Evolutionary conservation across 2,113 vertebrate genomes (phyloP), one percentile per base, ranked within the genome.

Genomic region (Dissostichus mawsoni): DNA sequence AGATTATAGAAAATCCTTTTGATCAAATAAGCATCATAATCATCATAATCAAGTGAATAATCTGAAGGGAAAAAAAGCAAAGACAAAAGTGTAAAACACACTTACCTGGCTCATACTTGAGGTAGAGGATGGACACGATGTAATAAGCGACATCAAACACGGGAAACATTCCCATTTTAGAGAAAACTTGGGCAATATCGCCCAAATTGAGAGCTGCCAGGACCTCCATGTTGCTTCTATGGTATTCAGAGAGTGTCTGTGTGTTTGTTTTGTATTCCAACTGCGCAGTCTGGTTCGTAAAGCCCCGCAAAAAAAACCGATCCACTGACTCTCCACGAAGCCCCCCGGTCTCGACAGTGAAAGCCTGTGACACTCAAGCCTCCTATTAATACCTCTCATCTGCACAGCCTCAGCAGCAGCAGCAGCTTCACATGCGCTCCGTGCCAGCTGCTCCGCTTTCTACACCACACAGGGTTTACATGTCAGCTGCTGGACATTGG

Each of bases 51-150:
- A 51, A 73, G 12, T 11, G 17, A 51, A 41, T 68, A 8, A 55
- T 52, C 1, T 53, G 14, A 11, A 10, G 29, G 29, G 29, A n/a
- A 20, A 47, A 13, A 18, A 2, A 58, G 44, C 33, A 33, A 57
- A 20, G 18, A 81, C 3, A 64, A 56, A 55, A 53, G 77, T 63
- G 58, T 59, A 16, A 64, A 68, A 74, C 47, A 23, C 65, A 88
- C 96, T 95, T 84, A 98, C 98, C 98, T 92, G 97, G 97, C 92
- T 99, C 97, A 90, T 98, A 98, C 91, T 97, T 98, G 93, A 99
- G 97, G 95, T 99, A 99, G 90, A 99, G 96, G 85, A 99, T 94
- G 85, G 98, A 99, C 84, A 99, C 96, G 87, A 99, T 96, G 95
- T 98, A 99, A 83, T 99, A 99, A 20, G 97, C 97, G 33, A 98